Percentiles rank a stretch among this genome's conserved stretches.
These are phyloP conservation scores for Ginglymostoma cirratum DNA, from an alignment of 2,113 vertebrate species.

Conservation along the genomic window DNA sequence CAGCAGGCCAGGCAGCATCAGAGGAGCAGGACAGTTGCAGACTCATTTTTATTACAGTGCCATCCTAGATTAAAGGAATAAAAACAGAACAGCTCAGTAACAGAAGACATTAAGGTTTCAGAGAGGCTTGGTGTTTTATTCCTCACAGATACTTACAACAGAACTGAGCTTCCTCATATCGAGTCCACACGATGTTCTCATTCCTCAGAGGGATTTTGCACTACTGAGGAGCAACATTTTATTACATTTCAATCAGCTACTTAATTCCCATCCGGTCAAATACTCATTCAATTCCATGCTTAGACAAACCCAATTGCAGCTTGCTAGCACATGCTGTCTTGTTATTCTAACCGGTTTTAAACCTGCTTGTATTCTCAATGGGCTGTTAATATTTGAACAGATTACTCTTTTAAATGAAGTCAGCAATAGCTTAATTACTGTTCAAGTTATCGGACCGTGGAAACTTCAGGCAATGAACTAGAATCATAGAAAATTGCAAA, in stretches of 20 bases:
- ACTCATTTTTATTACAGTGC: background rate
- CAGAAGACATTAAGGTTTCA: background rate
- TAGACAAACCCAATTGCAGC: background rate
- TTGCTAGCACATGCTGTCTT: background rate
- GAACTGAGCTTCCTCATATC: background rate
- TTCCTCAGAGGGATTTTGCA: background rate
- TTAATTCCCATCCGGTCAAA: slow-evolving; percentile 1
- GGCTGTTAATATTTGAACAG: background rate
- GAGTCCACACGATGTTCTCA: background rate
- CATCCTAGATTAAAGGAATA: background rate
- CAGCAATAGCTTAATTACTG: slow-evolving; percentile 15
- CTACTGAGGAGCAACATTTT: background rate
- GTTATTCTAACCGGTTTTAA: background rate
- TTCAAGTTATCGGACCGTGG: background rate
- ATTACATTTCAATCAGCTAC: background rate
- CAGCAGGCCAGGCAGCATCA: no score
- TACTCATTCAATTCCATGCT: background rate
- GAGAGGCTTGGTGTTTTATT: background rate
- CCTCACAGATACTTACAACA: background rate
- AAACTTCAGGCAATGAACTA: background rate
- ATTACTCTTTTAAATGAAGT: slow-evolving; percentile 18
- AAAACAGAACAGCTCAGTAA: no score
- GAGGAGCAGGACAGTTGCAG: background rate
- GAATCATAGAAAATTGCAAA: background rate
- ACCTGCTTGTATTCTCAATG: background rate